Percentiles rank a stretch among this genome's conserved stretches.
These are phyloP conservation scores for Didymodactylos carnosus DNA, from an alignment of 2,888 invertebrate species.

Conservation along the genomic window DNA sequence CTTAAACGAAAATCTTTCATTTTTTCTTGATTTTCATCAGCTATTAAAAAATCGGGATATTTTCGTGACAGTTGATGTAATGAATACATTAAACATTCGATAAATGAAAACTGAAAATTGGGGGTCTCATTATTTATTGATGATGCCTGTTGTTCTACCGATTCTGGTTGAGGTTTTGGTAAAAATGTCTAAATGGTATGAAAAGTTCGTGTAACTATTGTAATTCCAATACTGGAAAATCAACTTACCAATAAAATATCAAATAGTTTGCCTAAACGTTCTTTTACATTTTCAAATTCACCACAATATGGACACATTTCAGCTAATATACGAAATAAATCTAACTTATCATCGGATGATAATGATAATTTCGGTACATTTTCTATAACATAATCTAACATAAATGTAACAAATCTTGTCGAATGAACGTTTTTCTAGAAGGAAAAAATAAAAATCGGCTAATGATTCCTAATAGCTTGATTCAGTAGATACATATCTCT, in stretches of 20 bases:
- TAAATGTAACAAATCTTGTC: slow-evolving; percentile 58
- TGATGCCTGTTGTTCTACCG: slow-evolving; percentile 39
- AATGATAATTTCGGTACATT: neutral
- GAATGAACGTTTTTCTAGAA: slow-evolving; percentile 62
- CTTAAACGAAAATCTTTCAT: slow-evolving; percentile 57
- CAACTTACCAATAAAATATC: slow-evolving; percentile 51
- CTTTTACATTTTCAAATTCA: slow-evolving; percentile 51
- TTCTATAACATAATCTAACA: slow-evolving; percentile 56
- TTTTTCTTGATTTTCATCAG: slow-evolving; percentile 45
- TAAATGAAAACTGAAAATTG: slow-evolving; percentile 72
- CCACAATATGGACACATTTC: slow-evolving; percentile 61
- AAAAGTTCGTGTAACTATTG: neutral
- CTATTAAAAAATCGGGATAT: slow-evolving; percentile 51
- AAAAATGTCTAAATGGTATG: slow-evolving; percentile 50
- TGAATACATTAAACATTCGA: slow-evolving; percentile 65
- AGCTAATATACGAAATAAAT: slow-evolving; percentile 63
- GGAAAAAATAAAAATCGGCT: slow-evolving; percentile 17
- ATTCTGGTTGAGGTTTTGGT: slow-evolving; percentile 53
- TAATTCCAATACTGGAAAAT: neutral
- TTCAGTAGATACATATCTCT: too few relatives aligned
- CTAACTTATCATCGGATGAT: slow-evolving; percentile 41
- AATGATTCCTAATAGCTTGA: too few relatives aligned
- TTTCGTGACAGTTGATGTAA: slow-evolving; percentile 57
- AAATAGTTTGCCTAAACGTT: slow-evolving; percentile 55
- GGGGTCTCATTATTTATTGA: slow-evolving; percentile 19